Evolutionary conservation across 2,888 invertebrate species (phyloP).

Genomic region (Drosophila eohydei): DNA sequence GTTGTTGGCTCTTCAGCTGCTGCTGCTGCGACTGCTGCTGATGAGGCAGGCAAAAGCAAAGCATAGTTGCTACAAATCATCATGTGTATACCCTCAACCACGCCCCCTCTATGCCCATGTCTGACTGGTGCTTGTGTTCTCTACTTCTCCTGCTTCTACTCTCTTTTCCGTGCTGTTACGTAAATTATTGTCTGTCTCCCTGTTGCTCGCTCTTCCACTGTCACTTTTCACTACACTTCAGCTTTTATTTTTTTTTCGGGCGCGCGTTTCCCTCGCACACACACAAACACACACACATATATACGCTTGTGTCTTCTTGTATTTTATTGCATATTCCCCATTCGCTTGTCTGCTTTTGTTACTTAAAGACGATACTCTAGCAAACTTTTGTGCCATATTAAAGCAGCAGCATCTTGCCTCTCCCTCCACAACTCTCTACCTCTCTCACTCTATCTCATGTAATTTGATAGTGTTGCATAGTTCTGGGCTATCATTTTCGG

Average conservation of each 20-base stretch:
- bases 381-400: conserved; percentile 50
- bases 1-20: conserved; percentile 16
- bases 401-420: conserved; percentile 46
- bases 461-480: conserved; percentile 71
- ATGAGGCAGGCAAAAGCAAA: conserved; percentile 60
- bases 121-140: conserved; percentile 34
- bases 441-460: not conserved
- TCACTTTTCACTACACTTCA: conserved; percentile 72
- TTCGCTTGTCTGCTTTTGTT: conserved; percentile 67
- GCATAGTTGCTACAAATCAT: conserved; percentile 65
- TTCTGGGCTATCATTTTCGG: conserved; percentile 61
- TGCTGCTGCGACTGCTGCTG: conserved; percentile 32
- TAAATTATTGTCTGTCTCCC: conserved; percentile 78
- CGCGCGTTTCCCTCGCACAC: conserved; percentile 5
- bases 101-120: conserved; percentile 9
- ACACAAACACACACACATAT: conserved; percentile 27
- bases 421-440: not conserved
- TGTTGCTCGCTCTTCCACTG: conserved; percentile 62
- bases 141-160: conserved; percentile 28
- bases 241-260: conserved; percentile 47
- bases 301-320: conserved; percentile 52
- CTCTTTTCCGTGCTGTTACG: conserved; percentile 62
- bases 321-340: conserved; percentile 82
- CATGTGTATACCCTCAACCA: conserved; percentile 37
- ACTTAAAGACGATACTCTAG: conserved; percentile 48